Evolutionary conservation across 2,888 invertebrate species (phyloP), one percentile per base, ranked within the genome.

Genomic region (Tetragnatha montana): DNA sequence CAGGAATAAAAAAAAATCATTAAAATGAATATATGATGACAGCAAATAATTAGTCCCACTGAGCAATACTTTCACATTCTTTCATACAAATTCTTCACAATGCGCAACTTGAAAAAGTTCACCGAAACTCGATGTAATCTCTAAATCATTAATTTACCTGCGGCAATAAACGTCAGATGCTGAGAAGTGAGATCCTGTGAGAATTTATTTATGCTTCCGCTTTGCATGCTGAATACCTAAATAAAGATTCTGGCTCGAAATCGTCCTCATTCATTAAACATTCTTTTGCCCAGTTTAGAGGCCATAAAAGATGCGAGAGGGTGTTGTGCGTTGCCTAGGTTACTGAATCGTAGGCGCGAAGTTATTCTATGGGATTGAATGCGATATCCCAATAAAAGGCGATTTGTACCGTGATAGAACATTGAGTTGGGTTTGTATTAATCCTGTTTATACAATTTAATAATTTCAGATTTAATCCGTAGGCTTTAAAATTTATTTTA

Each of bases 121-220:
- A 82, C 51, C 51, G 81, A 82, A 82, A 73, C 73, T 82, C 73
- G 73, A 82, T 73, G 73, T 22, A 51, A 21, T 82, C 81, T 82
- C 51, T 60, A 51, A 51, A 50, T 73, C 81, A 82, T 82, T 82
- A 82, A 82, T 82, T 82, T 82, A 82, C 73, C 73, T 51, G 14
- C 19, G 81, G 73, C 73, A 73, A 22, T 82, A 82, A 82, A 82
- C 49, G 81, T 82, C 81, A 51, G 51, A 35, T 51, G 81, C 81
- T 82, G 47, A 73, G 60, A 74, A 51, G 73, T 19, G 71, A 82
- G 73, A 82, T 51, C 73, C 81, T 74, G 51, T 6, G 73, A 73
- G 73, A 82, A 82, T 82, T 35, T 82, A 71, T 82, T 82, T 82
- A 82, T 82, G 81, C 73, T 73, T 82, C 50, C 35, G 4, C 60